Evolutionary conservation across 2,113 vertebrate genomes (phyloP), one percentile per base, ranked within the genome.

Genomic region (Merops nubicus): DNA sequence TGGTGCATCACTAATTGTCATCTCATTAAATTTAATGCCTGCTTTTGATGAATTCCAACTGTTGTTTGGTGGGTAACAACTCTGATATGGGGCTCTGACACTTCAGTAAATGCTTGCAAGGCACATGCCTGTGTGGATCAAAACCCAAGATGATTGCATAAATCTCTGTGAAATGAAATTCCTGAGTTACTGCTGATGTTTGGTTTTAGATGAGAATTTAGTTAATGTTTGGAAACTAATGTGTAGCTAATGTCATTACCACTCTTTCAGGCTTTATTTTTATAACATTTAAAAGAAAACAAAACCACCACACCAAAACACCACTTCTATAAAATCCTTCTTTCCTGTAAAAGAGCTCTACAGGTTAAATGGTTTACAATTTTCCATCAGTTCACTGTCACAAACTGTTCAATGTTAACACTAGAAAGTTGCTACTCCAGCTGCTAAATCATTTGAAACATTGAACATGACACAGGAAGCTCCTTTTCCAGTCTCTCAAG

Each of bases 381-480:
- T 98, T 98, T 97, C 94, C 89, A 96, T 95, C 95, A 92, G 91
- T 94, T 38, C 33, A 96, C 91, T 93, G 86, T 93, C 92, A 91
- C 80, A 90, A 96, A 85, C 85, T 95, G 57, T 92, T 83, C 95
- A 92, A 88, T 69, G 53, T 90, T 96, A 96, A 65, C 81, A 80
- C 88, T 36, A 31, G 85, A 91, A 77, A 54, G 65, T 95, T 97
- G 93, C 84, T 90, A 75, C 97, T 97, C 96, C 97, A 98, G 95
- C 97, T 98, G 97, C 86, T 95, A 96, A 96, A 95, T 29, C 8
- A 1, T 85, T 97, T 70, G 47, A 64, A 96, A 85, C 42, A 21
- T 80, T 74, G 88, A 90, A 80, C 1, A 1, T 56, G 57, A 17
- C 67, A 31, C 80, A 95, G 96, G 90, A 97, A 96, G 88, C 79